Evolutionary conservation across 1,140 invertebrate species (phyloP).

Genomic region (Heliconius hewitsoni): DNA sequence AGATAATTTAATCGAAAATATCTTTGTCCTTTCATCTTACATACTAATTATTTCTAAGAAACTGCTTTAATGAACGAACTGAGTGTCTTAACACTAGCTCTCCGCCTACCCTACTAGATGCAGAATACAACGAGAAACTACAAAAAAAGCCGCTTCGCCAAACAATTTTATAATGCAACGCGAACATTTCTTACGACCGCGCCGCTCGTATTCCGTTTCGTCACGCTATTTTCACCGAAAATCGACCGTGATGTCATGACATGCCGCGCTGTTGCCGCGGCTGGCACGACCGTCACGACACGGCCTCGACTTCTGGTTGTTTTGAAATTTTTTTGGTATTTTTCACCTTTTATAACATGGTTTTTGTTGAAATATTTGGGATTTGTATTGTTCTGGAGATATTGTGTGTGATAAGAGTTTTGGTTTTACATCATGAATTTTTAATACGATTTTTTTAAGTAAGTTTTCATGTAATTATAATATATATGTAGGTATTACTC

Average conservation of each 20-base stretch:
- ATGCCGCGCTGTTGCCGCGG: background rate
- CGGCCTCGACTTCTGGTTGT: conserved; percentile 1
- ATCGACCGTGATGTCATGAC: conserved; percentile 1
- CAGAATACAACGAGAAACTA: no score
- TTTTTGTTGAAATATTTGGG: background rate
- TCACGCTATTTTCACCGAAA: conserved; percentile 5
- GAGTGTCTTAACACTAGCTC: no score
- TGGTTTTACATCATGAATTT: no score
- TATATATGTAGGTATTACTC: no score
- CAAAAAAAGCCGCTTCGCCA: background rate
- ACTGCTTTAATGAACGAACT: no score
- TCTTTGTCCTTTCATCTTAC: no score
- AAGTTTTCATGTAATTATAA: no score
- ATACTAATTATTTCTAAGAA: no score
- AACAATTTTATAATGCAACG: background rate
- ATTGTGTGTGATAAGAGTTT: no score
- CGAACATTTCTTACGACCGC: background rate
- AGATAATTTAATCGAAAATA: no score
- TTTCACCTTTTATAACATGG: background rate
- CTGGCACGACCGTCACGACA: background rate
- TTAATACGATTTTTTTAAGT: no score
- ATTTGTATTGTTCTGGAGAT: background rate
- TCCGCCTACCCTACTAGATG: no score
- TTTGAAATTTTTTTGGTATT: background rate
- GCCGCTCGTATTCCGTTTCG: background rate